Percentiles rank a stretch among this genome's conserved stretches.
Conservation (phyloP, 2,888 invertebrate species). For the Andrena bucephala region DNA sequence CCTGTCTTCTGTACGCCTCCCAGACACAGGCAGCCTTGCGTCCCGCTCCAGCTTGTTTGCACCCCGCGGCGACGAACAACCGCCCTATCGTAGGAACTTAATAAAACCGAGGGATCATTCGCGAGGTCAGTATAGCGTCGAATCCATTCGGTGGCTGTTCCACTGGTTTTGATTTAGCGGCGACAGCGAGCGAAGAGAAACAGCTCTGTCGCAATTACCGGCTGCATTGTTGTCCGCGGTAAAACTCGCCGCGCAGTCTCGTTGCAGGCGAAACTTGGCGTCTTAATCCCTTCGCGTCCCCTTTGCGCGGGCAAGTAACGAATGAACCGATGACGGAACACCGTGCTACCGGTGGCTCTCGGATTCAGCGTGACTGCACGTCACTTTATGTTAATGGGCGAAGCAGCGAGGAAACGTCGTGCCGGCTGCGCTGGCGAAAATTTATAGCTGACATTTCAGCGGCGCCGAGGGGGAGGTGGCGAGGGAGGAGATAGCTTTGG, state of each 20-base stretch:
- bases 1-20: background rate
- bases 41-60: too few species aligned
- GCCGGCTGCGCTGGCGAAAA: constrained; percentile 56
- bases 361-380: constrained; percentile 51
- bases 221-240: background rate
- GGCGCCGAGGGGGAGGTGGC: constrained; percentile 8
- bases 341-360: constrained; percentile 43
- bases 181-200: constrained; percentile 2
- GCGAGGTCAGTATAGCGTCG: background rate
- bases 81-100: background rate
- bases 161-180: background rate
- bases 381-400: constrained; percentile 69
- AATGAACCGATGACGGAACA: constrained; percentile 45
- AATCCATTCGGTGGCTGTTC: background rate
- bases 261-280: background rate
- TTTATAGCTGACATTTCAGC: constrained; percentile 74
- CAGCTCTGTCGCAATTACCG: background rate
- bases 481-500: constrained; percentile 16
- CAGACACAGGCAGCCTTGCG: background rate
- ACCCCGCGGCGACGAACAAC: too few species aligned
- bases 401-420: constrained; percentile 69
- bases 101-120: background rate
- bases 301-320: constrained; percentile 20
- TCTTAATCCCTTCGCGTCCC: constrained; percentile 18
- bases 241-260: constrained; percentile 2